Evolutionary conservation across 2,797 vertebrate species (phyloP), one percentile per base, ranked within the genome.

Genomic region (Phalanger gymnotis): DNA sequence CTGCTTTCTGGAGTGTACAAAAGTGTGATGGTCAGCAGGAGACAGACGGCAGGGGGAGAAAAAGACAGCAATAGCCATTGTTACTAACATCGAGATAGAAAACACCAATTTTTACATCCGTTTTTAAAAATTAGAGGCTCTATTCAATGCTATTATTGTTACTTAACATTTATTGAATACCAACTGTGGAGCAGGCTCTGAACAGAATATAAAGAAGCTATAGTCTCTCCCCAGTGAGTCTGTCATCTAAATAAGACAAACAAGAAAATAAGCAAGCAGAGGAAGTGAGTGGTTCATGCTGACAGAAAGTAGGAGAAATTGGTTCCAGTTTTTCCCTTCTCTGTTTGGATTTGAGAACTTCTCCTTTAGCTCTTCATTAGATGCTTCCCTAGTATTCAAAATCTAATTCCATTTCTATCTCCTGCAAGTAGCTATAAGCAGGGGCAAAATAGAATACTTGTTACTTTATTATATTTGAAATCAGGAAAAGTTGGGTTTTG

Each of bases 151-250:
- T 95, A 52, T 95, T 96, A 91, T 96, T 95, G 90, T 95, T 95
- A 94, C 54, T 93, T 96, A 97, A 94, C 81, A 91, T 94, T 92
- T 95, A 96, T 93, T n/a, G 16, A 95, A 93, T 95, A 89, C 93
- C 93, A 94, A n/a, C 95, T 96, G 56, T 90, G 93, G 94, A 95
- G 61, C 12, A 89, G 30, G 9, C 54, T 55, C 91, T 91, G 94
- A 94, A 93, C 90, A 90, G 96, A 96, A 96, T 96, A 93, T 93
- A 90, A 97, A 96, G 93, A 96, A 96, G 90, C 31, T 53, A 56
- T 11, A 61, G 19, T 93, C 58, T 57, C 93, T 97, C 40, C 54
- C 14, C 90, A 81, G 95, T 90, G 61, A 91, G 56, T 73, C 5
- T 14, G 66, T 66, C 90, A 90, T 91, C 96, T 96, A 96, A 94